A percentile compares a stretch with the other conserved stretches of the same genome.
phyloP scores from a whole-genome alignment of 92 coral and sea anemone species.

The Zoanthus solanderi region DNA sequence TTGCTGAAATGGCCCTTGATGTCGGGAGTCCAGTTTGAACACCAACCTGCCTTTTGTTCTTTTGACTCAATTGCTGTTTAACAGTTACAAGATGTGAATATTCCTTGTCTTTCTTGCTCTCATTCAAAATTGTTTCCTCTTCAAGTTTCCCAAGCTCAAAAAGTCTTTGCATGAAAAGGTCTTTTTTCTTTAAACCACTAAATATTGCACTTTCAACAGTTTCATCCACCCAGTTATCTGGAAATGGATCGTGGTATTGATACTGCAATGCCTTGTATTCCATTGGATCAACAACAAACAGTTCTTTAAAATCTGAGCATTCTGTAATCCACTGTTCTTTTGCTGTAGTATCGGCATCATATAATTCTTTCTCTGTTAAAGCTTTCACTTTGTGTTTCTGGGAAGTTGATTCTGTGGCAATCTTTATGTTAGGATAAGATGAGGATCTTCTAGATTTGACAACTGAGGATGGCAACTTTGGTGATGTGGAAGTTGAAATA shows the following conservation, averaged over 20 bases:
- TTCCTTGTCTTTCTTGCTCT: constrained; percentile 75
- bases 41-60: constrained; percentile 37
- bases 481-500: too few species aligned
- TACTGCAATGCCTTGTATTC: constrained; percentile 60
- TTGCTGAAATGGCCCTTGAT: constrained; percentile 34
- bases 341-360: constrained; percentile 70
- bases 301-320: constrained; percentile 73
- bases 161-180: constrained; percentile 87
- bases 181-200: constrained; percentile 77
- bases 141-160: constrained; percentile 77
- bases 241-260: constrained; percentile 87
- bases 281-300: constrained; percentile 67
- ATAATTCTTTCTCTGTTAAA: constrained; percentile 58
- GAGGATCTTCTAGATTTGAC: constrained; percentile 56
- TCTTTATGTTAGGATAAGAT: constrained; percentile 49
- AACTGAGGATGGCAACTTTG: constrained; percentile 37
- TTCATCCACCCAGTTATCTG: constrained; percentile 86
- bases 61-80: constrained; percentile 10
- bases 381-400: constrained; percentile 47
- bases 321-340: constrained; percentile 72
- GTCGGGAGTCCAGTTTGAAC: constrained; percentile 39
- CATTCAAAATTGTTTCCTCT: constrained; percentile 81
- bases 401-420: constrained; percentile 51
- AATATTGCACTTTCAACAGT: constrained; percentile 78
- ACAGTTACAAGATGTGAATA: constrained; percentile 17